phyloP scores from a whole-genome alignment of 2,888 invertebrate genomes.

The Hydriomena furcata region DNA sequence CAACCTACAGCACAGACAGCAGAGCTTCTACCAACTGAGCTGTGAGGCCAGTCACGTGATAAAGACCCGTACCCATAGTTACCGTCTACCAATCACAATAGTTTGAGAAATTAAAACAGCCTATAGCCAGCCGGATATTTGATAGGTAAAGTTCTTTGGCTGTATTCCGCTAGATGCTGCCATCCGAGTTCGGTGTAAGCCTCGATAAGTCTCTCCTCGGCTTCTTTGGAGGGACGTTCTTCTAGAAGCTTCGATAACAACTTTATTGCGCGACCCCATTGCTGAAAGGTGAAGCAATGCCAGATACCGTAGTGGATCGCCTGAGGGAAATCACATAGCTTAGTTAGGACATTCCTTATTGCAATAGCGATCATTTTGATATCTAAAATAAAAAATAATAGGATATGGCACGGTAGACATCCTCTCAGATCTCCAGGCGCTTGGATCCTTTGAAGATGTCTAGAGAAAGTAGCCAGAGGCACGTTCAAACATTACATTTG shows the following conservation, averaged over 20 bases:
- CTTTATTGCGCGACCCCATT: slow-evolving; percentile 92
- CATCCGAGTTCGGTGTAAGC: slow-evolving; percentile 87
- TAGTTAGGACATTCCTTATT: too few species aligned
- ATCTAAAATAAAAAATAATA: not conserved
- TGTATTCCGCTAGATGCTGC: slow-evolving; percentile 85
- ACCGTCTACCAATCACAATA: too few species aligned
- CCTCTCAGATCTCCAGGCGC: too few species aligned
- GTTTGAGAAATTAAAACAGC: slow-evolving; percentile 84
- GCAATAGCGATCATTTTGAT: too few species aligned
- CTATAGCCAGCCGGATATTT: slow-evolving; percentile 88
- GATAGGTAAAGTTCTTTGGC: slow-evolving; percentile 83
- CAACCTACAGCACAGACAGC: too few species aligned
- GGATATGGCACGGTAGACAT: not conserved
- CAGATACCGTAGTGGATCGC: slow-evolving; percentile 90
- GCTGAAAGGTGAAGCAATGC: slow-evolving; percentile 90
- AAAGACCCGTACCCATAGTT: too few species aligned
- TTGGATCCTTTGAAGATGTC: too few species aligned
- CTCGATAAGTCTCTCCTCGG: slow-evolving; percentile 87
- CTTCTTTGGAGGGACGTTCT: slow-evolving; percentile 89
- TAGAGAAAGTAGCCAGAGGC: too few species aligned
- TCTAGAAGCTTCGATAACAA: slow-evolving; percentile 90
- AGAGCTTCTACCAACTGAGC: too few species aligned
- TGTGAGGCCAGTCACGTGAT: too few species aligned
- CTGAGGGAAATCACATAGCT: slow-evolving; percentile 74
- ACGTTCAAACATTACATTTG: too few species aligned